Conservation (phyloP, 2,888 invertebrate genomes). For the Lepidochitona cinerea region DNA sequence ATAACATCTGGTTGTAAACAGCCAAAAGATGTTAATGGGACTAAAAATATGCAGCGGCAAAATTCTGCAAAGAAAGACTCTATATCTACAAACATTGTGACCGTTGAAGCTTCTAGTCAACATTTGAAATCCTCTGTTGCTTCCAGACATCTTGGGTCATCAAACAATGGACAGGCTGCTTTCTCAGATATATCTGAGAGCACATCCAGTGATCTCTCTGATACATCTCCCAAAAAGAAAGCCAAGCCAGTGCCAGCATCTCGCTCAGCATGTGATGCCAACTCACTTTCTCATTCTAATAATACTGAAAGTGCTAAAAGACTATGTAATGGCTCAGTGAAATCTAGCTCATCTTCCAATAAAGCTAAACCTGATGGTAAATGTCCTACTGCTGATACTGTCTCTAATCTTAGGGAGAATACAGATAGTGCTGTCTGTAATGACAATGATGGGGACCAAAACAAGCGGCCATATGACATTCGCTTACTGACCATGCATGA, state of each 20-base stretch:
- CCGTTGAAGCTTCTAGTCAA: neutral
- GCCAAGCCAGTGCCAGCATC: slow-evolving; percentile 5
- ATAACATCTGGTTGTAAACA: slow-evolving; percentile 34
- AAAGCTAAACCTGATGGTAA: neutral
- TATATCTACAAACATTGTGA: slow-evolving; percentile 7
- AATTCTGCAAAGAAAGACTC: neutral
- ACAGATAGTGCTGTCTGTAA: slow-evolving; percentile 57
- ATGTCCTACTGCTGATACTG: neutral
- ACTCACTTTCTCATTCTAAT: neutral
- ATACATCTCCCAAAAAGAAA: slow-evolving; percentile 18
- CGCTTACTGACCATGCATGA: slow-evolving; percentile 64
- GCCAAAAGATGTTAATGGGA: neutral
- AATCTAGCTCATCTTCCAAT: neutral
- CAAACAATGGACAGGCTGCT: neutral
- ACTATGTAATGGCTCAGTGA: neutral
- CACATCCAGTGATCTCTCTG: slow-evolving; percentile 20
- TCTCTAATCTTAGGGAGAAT: neutral
- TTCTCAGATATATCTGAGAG: slow-evolving; percentile 15
- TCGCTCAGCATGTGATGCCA: neutral
- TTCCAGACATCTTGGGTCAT: neutral
- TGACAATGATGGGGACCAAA: slow-evolving; percentile 63
- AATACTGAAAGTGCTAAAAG: neutral
- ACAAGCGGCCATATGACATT: slow-evolving; percentile 62
- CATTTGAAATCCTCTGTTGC: neutral
- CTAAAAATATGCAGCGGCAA: neutral